Evolutionary conservation across 2,797 vertebrate species (phyloP).

Genomic region (Pteropus rufus): DNA sequence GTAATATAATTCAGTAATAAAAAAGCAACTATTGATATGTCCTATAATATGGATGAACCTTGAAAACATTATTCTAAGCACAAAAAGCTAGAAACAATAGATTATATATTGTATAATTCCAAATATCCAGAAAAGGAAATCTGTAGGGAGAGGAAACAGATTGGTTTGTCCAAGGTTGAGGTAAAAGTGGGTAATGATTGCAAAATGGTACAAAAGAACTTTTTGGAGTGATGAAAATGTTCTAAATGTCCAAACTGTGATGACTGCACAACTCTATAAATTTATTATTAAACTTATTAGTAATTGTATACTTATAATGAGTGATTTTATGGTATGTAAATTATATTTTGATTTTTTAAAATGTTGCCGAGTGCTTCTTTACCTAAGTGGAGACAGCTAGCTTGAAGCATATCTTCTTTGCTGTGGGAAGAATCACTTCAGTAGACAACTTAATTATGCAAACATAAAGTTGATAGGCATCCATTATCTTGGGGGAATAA

Average conservation of each 20-base stretch:
- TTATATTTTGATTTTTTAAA: not conserved
- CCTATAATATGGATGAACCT: not conserved
- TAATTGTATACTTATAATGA: not conserved
- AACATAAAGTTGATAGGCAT: not conserved
- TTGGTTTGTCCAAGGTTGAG: not conserved
- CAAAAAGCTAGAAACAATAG: slow-evolving; percentile 17
- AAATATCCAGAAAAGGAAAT: not conserved
- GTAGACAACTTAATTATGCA: not conserved
- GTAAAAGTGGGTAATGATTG: not conserved
- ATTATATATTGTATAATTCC: not conserved
- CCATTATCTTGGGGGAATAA: not conserved
- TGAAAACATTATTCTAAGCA: not conserved
- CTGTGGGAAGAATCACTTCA: not conserved
- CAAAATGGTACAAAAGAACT: not conserved
- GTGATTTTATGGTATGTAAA: not conserved
- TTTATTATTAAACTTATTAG: not conserved
- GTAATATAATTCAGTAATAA: not conserved
- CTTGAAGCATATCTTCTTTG: slow-evolving; percentile 19
- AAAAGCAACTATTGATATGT: not conserved
- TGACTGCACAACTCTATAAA: not conserved
- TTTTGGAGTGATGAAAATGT: not conserved
- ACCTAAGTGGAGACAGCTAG: not conserved
- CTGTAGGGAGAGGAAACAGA: not conserved
- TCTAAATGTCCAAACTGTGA: not conserved
- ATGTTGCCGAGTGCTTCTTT: not conserved